Evolutionary conservation across 2,113 vertebrate species (phyloP), one percentile per base, ranked within the genome.

Genomic region (Aplodontia rufa): DNA sequence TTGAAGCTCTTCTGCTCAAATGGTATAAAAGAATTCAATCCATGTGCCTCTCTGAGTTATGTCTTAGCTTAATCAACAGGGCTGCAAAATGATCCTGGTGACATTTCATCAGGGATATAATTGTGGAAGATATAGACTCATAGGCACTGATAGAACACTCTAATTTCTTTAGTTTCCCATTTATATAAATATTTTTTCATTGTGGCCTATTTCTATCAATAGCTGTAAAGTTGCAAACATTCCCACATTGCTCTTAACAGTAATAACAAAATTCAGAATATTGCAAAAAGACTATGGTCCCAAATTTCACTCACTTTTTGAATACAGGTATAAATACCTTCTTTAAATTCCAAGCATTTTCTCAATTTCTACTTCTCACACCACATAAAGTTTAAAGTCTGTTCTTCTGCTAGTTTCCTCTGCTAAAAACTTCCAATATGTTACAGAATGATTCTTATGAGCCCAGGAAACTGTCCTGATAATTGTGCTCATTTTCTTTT

Each of bases 181-280:
- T 97, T 90, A 85, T 92, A 88, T 90, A 95, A 75, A 91, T 93
- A 83, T 93, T 78, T 94, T 94, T 69, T 94, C 11, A 71, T 26
- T 86, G 1, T n/a, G 85, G 11, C 40, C 7, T 66, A 58, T 66
- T 90, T 93, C 75, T 91, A 35, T 42, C 64, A 32, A 72, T 72
- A 88, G 68, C 8, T 45, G 12, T 45, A 40, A 58, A 35, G 1
- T 94, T 90, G 47, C 58, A 90, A 94, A 62, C 80, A 90, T 87
- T 71, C 64, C 53, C 60, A 60, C 14, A 93, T 37, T 91, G 47
- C 51, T 86, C 12, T 89, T 51, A 71, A 80, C 4, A 19, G 58
- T 32, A 58, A 62, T 51, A 82, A 53, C 40, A 69, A 58, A 91
- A 86, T 89, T 89, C 32, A 87, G 13, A 91, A 60, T 87, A 91